Percentiles rank a stretch among this genome's conserved stretches.
These are phyloP conservation scores for Halcyon malimbica DNA, from an alignment of 2,113 vertebrate genomes.

Conservation along the genomic window DNA sequence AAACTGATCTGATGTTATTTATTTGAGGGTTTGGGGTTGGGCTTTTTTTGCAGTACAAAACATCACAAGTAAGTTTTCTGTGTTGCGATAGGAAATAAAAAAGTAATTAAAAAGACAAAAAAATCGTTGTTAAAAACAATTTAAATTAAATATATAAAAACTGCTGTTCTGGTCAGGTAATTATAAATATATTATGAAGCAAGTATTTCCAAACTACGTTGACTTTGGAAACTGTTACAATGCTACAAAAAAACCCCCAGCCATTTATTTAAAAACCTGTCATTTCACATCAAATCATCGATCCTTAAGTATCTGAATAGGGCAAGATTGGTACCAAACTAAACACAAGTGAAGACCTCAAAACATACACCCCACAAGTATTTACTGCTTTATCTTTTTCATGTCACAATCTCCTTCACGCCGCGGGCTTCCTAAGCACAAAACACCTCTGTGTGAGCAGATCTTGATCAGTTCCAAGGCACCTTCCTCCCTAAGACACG, in stretches of 20 bases:
- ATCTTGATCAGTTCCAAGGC: slow-evolving; percentile 70
- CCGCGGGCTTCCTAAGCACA: neutral
- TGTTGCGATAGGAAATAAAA: neutral
- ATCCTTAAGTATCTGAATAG: neutral
- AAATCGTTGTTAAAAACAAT: neutral
- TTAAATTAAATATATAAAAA: slow-evolving; percentile 35
- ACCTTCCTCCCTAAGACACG: slow-evolving; percentile 78
- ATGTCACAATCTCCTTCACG: neutral
- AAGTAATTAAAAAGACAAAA: neutral
- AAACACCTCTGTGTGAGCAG: neutral
- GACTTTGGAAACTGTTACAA: neutral
- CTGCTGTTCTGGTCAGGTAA: neutral
- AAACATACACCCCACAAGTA: neutral
- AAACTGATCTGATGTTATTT: slow-evolving; percentile 33
- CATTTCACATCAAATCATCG: neutral
- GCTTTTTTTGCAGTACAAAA: slow-evolving; percentile 33
- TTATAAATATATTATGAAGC: neutral
- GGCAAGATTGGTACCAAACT: neutral
- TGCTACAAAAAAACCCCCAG: neutral
- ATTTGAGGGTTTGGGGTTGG: neutral
- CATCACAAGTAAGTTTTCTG: neutral
- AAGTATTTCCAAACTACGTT: neutral
- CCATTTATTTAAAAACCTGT: neutral
- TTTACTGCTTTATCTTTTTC: neutral
- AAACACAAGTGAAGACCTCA: neutral